These are phyloP conservation scores for Phacellophora camtschatica DNA, from an alignment of 30 jellyfish, hydroid and myxozoan genomes.

Conservation along the genomic window DNA sequence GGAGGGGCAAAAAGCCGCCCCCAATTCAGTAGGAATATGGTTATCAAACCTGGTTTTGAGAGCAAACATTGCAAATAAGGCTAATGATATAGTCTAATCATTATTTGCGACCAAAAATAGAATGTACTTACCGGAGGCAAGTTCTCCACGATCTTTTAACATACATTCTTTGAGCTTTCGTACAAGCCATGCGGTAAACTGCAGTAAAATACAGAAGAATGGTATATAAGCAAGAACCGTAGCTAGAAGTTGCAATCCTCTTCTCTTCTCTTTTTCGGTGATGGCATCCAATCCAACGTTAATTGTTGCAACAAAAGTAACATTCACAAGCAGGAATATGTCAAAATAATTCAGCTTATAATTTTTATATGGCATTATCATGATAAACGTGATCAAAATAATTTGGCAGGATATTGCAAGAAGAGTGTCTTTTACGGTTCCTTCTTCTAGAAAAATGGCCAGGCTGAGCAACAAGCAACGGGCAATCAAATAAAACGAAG, in stretches of 20 bases:
- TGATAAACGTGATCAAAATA: constrained; percentile 37
- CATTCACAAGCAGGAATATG: constrained; percentile 27
- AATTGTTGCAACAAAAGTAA: constrained; percentile 56
- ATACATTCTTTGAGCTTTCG: neutral
- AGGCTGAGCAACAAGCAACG: constrained; percentile 39
- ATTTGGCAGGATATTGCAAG: constrained; percentile 58
- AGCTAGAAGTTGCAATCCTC: constrained; percentile 20
- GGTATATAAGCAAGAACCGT: constrained; percentile 27
- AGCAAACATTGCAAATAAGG: no score
- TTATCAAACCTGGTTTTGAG: no score
- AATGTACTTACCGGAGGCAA: neutral
- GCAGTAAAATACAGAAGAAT: constrained; percentile 7
- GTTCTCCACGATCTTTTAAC: neutral
- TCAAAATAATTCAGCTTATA: constrained; percentile 71
- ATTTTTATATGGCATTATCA: constrained; percentile 60
- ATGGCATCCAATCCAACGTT: constrained; percentile 36
- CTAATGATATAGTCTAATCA: no score
- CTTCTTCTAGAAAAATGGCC: constrained; percentile 46
- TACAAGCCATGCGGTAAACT: neutral
- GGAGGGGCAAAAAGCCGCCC: no score
- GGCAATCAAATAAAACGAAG: constrained; percentile 67
- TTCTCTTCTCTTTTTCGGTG: constrained; percentile 27
- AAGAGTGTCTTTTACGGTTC: constrained; percentile 34
- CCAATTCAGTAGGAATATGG: no score
- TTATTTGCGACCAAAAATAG: no score